Evolutionary conservation across 1,140 invertebrate species (phyloP), one percentile per base, ranked within the genome.

Genomic region (Ephestia elutella): DNA sequence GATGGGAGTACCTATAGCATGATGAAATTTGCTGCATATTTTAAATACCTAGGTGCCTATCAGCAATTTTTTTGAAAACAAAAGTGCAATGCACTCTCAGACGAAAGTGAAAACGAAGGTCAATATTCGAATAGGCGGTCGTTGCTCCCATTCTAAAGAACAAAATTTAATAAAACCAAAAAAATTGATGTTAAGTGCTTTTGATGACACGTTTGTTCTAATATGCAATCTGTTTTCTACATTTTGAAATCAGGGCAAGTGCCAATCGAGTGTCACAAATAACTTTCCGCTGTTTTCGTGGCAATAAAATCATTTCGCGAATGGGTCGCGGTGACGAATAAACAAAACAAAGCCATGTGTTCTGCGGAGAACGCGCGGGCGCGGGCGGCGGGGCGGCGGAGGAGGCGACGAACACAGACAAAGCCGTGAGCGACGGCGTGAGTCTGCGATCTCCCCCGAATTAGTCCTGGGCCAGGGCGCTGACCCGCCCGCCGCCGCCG

Each of bases 361-460:
- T 44, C 38, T n/a, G 56, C 56, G 60, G 18, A 50, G 44, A 49
- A 18, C 20, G 17, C 10, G 13, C 18, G 49, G n/a, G 50, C 50
- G 19, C 13, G 20, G n/a, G 21, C 10, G 21, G 20, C 8, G 50
- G 8, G 50, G 21, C 20, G 56, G 56, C 25, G 21, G 21, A 25
- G 72, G 66, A 60, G 73, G 75, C 73, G 79, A 66, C 75, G 74
- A 71, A 72, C 74, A 72, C 73, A 76, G 82, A 83, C 82, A 87
- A 86, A 86, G 85, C 81, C 77, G 71, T 70, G 62, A 55, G 48
- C 66, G 75, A 67, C 75, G 70, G 55, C 65, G 68, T 74, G 73
- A 86, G 82, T 87, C 85, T 82, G 77, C 82, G 82, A 83, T 86
- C 82, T 85, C 82, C 85, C 81, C 85, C 79, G 76, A 88, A 85